Conservation (phyloP, 2,888 invertebrate species). For the Abrostola tripartita region DNA sequence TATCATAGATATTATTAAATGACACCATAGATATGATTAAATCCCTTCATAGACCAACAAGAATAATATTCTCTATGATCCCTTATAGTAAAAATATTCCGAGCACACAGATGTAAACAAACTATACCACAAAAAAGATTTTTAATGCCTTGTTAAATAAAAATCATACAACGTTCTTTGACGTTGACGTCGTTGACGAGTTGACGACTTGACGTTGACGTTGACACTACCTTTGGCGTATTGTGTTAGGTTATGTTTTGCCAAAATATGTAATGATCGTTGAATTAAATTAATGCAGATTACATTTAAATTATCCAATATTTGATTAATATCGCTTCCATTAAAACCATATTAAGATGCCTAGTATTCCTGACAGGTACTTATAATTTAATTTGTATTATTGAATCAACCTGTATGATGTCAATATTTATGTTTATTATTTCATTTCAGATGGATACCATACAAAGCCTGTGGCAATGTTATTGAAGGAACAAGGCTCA, state of each 20-base stretch:
- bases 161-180: background rate
- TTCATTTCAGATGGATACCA: constrained; percentile 89
- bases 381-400: constrained; percentile 2
- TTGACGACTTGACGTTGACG: background rate
- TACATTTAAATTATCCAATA: background rate
- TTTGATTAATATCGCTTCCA: background rate
- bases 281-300: background rate
- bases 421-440: constrained; percentile 8
- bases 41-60: no score
- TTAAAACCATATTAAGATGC: constrained; percentile 38
- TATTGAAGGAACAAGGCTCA: constrained; percentile 91
- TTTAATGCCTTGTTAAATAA: background rate
- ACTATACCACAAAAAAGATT: background rate
- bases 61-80: no score
- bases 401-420: background rate
- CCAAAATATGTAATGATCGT: background rate
- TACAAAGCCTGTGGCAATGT: constrained; percentile 89
- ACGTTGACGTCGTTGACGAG: background rate
- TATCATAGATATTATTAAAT: no score
- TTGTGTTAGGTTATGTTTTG: constrained; percentile 27
- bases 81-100: no score
- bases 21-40: no score
- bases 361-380: constrained; percentile 76
- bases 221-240: background rate
- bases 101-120: background rate